Evolutionary conservation across 2,797 vertebrate species (phyloP), one percentile per base, ranked within the genome.

Genomic region (Myripristis jacobus): DNA sequence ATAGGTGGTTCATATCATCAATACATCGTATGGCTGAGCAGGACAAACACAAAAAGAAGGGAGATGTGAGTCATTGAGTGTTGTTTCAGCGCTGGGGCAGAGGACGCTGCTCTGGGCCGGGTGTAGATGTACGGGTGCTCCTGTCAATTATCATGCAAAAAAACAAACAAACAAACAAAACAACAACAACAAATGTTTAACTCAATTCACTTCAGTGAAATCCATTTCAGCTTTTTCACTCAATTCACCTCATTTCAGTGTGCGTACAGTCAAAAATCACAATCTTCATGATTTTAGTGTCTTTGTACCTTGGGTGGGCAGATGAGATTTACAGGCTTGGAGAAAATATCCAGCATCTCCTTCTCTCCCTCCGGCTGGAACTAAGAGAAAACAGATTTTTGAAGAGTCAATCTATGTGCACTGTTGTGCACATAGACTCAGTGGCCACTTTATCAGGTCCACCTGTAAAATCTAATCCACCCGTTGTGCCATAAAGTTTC

Each of bases 361-460:
- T 94, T 93, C 11, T 46, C 15, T 58, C 83, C 91, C 25, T 58
- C 79, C 9, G 92, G 90, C 73, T 94, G 92, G 60, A 94, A 90
- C 91, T 94, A 59, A 62, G n/a, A 46, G 53, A 54, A 57, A 46
- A 58, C 3, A 29, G 8, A 31, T 3, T 27, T 15, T 7, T 6
- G 16, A 12, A 47, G 10, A 3, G 9, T 34, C 36, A 3, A n/a
- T n/a, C n/a, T n/a, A n/a, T n/a, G n/a, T n/a, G n/a, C n/a, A n/a
- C n/a, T n/a, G n/a, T n/a, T n/a, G n/a, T n/a, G n/a, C n/a, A n/a
- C n/a, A n/a, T n/a, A n/a, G n/a, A n/a, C n/a, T n/a, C n/a, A n/a
- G n/a, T n/a, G n/a, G n/a, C n/a, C n/a, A n/a, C n/a, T n/a, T n/a
- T n/a, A n/a, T n/a, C n/a, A n/a, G n/a, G n/a, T n/a, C n/a, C n/a